Conservation (phyloP, 2,113 vertebrate genomes). For the Pachycephala philippinensis region DNA sequence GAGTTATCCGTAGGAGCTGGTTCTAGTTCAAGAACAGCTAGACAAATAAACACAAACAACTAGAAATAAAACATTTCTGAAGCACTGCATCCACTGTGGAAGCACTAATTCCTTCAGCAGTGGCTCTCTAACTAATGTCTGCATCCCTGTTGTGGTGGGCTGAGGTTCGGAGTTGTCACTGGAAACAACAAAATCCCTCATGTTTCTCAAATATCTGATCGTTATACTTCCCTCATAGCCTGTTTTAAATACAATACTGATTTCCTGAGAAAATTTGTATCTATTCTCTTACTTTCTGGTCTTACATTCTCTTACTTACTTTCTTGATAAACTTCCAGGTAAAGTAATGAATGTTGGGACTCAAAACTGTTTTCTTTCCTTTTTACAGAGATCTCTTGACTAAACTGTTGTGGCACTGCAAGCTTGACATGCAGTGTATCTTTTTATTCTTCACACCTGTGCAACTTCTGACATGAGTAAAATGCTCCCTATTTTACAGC, state of each 20-base stretch:
- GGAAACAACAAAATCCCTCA: background rate
- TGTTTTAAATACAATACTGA: background rate
- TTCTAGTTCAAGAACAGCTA: background rate
- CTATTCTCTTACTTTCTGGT: background rate
- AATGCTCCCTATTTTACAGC: background rate
- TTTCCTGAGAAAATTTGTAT: background rate
- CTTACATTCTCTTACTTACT: background rate
- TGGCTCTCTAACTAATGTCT: background rate
- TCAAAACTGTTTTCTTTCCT: background rate
- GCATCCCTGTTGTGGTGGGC: background rate
- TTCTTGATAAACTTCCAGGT: background rate
- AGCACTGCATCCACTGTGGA: background rate
- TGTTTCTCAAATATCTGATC: background rate
- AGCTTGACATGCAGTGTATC: background rate
- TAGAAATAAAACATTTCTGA: background rate
- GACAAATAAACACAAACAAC: too few relatives aligned
- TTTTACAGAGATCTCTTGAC: background rate
- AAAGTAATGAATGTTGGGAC: background rate
- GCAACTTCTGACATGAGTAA: background rate
- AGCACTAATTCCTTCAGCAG: background rate
- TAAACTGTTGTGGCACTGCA: background rate
- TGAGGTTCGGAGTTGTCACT: background rate
- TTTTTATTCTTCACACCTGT: background rate
- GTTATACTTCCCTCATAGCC: fast-evolving
- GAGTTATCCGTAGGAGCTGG: background rate